These are phyloP conservation scores for Pseudomyrmex flavicornis DNA, from an alignment of 1,140 invertebrate genomes.

Conservation along the genomic window DNA sequence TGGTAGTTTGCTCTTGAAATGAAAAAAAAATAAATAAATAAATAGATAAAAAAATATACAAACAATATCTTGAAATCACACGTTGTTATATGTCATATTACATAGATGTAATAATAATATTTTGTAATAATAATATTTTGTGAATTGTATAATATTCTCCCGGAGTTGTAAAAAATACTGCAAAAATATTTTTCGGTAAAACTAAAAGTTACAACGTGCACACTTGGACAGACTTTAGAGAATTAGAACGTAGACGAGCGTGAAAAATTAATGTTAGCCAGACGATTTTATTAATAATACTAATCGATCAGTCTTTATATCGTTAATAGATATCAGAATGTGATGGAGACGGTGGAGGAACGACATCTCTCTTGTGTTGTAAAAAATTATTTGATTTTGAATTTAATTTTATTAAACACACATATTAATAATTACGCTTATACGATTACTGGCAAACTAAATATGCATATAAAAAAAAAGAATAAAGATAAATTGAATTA, in stretches of 20 bases:
- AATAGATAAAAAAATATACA: too few relatives aligned
- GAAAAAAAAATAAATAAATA: too few relatives aligned
- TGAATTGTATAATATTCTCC: too few relatives aligned
- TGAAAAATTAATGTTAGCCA: conserved; percentile 25
- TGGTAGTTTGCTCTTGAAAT: too few relatives aligned
- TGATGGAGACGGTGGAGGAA: not conserved
- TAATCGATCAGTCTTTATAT: not conserved
- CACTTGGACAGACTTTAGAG: not conserved
- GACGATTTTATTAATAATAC: conserved; percentile 39
- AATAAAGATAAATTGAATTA: too few relatives aligned
- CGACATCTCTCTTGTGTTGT: not conserved
- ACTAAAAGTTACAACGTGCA: not conserved
- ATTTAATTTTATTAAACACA: not conserved
- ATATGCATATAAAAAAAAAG: too few relatives aligned
- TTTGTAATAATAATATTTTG: too few relatives aligned
- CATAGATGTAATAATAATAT: too few relatives aligned
- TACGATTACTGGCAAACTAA: too few relatives aligned
- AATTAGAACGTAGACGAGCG: not conserved
- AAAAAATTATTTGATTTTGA: not conserved
- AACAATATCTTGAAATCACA: too few relatives aligned
- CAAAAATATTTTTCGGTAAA: too few relatives aligned
- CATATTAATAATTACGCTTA: not conserved
- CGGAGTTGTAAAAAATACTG: not conserved
- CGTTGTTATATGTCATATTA: not conserved
- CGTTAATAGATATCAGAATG: conserved; percentile 12